Evolutionary conservation across 2,888 invertebrate genomes (phyloP), one percentile per base, ranked within the genome.

Genomic region (Dynastes maya): DNA sequence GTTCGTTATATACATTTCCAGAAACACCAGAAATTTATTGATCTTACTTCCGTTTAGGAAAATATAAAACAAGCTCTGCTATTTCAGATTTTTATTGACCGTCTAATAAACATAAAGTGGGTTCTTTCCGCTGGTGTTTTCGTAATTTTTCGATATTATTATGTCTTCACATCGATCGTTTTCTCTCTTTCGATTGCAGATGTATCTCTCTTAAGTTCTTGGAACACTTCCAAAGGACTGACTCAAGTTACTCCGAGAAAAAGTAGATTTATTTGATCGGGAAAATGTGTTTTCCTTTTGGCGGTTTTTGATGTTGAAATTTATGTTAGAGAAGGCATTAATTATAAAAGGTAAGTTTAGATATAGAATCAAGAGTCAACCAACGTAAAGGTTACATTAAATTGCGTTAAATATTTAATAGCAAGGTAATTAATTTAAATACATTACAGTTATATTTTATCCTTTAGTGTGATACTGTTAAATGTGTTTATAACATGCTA

Each of bases 181-280:
- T 13, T 32, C 29, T 63, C 63, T 63, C 13, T 63, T 29, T 63
- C 27, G 13, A 32, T 9, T 63, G 13, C 13, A 63, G 32, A 29
- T 9, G 63, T 51, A 13, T 68, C 29, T 68, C 68, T 51, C 16
- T 68, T 29, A 13, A 67, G 27, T 29, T 51, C 27, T 29, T 68
- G 68, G 68, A 68, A 27, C 11, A 2, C 13, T 68, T 68, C 68
- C 68, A 68, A 68, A 29, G 22, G 22, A 68, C 51, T 68, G 68
- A 49, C 3, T 68, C 49, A 51, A 68, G 49, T 51, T 51, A 29
- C 49, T 22, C 51, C 51, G 6, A 13, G 29, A 51, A 49, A 51
- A 49, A 68, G 29, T 68, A 6, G 27, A 51, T 68, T 27, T 68
- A 51, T 68, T 51, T 63, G 29, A 63, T 32, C 27, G 63, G 29